A percentile compares a stretch with the other conserved stretches of the same genome.
Conservation (phyloP, 2,113 vertebrate genomes). For the Hippocampus guttulatus region DNA sequence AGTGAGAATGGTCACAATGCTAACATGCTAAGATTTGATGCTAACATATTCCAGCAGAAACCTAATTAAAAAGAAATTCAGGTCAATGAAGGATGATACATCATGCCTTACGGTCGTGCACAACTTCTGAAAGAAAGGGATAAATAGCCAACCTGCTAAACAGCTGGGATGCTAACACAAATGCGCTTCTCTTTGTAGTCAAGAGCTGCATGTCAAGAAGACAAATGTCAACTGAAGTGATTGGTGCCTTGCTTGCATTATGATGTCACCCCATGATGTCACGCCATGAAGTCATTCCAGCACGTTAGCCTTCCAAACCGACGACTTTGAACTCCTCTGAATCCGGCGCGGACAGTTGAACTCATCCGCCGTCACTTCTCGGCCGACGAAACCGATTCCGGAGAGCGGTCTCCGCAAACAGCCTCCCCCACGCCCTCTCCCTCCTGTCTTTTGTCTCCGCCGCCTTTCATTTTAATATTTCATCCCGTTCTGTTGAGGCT, state of each 20-base stretch:
- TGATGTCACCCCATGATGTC: background rate
- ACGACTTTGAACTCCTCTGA: background rate
- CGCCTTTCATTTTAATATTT: constrained; percentile 92
- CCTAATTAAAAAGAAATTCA: no score
- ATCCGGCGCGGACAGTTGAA: background rate
- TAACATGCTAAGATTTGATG: no score
- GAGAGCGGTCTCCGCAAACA: background rate
- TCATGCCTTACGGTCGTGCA: background rate
- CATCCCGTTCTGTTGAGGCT: constrained; percentile 85
- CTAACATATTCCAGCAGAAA: background rate
- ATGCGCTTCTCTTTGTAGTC: background rate
- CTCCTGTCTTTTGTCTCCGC: constrained; percentile 76
- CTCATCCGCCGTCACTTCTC: background rate
- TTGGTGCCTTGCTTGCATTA: background rate
- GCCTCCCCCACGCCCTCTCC: constrained; percentile 65
- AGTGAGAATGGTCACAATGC: no score
- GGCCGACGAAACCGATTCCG: background rate
- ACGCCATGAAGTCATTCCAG: background rate
- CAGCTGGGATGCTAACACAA: background rate
- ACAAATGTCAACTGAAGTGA: background rate
- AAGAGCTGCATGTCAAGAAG: background rate
- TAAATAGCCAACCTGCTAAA: background rate
- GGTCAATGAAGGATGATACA: background rate
- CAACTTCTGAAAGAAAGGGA: background rate
- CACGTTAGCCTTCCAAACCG: background rate